Evolutionary conservation across 2,888 invertebrate species (phyloP).

Genomic region (Aromia moschata): DNA sequence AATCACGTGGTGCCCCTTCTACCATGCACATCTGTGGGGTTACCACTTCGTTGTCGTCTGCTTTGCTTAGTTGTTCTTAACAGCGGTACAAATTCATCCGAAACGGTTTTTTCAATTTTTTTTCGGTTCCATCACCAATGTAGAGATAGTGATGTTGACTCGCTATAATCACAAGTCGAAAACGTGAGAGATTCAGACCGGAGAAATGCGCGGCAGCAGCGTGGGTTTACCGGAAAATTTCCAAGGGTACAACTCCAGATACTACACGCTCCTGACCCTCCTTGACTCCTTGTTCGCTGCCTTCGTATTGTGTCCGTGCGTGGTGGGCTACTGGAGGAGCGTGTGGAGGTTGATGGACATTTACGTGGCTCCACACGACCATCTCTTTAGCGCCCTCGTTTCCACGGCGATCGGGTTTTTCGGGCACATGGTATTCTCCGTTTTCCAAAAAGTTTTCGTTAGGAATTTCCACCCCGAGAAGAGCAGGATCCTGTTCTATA

Average conservation of each 20-base stretch:
- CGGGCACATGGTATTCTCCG: slow-evolving; percentile 75
- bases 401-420: slow-evolving; percentile 77
- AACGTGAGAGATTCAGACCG: neutral
- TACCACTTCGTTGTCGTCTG: slow-evolving; percentile 37
- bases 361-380: slow-evolving; percentile 73
- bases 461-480: slow-evolving; percentile 73
- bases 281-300: slow-evolving; percentile 79
- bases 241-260: slow-evolving; percentile 50
- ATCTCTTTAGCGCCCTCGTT: slow-evolving; percentile 70
- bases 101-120: slow-evolving; percentile 6
- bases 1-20: slow-evolving; percentile 37
- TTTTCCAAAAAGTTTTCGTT: slow-evolving; percentile 72
- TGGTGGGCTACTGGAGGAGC: slow-evolving; percentile 88
- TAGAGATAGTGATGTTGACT: slow-evolving; percentile 7
- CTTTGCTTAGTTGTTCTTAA: slow-evolving; percentile 34
- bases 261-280: slow-evolving; percentile 70
- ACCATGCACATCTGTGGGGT: slow-evolving; percentile 35
- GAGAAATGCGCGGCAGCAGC: slow-evolving; percentile 74
- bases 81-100: slow-evolving; percentile 22
- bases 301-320: slow-evolving; percentile 79
- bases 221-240: slow-evolving; percentile 70
- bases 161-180: neutral
- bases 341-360: slow-evolving; percentile 83
- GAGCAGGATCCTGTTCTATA: slow-evolving; percentile 74
- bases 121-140: neutral